Base-by-base conservation (phyloP, 2,797 vertebrate species). In the Philypnodon macrostomus region DNA sequence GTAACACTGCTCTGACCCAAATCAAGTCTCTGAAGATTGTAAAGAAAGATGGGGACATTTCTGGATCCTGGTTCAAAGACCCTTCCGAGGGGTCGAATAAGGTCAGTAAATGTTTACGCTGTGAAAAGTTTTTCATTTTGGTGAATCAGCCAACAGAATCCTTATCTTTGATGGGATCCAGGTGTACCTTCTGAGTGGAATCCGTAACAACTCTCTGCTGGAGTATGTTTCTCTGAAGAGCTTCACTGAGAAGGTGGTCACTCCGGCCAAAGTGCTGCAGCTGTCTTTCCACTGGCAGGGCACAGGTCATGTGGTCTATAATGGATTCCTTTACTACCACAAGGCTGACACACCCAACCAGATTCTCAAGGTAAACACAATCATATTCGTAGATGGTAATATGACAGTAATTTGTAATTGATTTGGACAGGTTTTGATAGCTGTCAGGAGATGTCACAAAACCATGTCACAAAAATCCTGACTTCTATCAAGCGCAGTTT, bases 61-160 rank as follows among this genome's bases (percentile, higher is more conserved):
- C 85, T 0, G 95, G 96, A 4, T 92, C 90, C 60, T 98, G 96
- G 96, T 90, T 96, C 84, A 96, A 92, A 83, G 94, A 98, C 61
- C 84, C 90, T 1, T 81, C 76, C 13, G 84, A 85, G 49, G 81
- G 86, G 29, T 93, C 93, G 14, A 9, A 73, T 0, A 94, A 94
- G 81, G 85, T 82, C 30, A 1, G 37, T 24, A 8, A 8, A n/a
- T 2, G 44, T 42, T 31, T 57, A 34, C 19, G 1, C 9, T 31
- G 17, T 24, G 19, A 7, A 32, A 24, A 23, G 37, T 38, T 37
- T 34, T 17, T 9, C 52, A 29, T 49, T 15, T 44, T n/a, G 26
- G 26, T 17, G 14, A 18, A 8, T 6, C 11, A 16, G 15, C 26
- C 15, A 31, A 8, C 29, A 30, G 4, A 7, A 4, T 4, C 12